Conservation (phyloP, 2,797 vertebrate genomes). For the Onychomys arenicola region DNA sequence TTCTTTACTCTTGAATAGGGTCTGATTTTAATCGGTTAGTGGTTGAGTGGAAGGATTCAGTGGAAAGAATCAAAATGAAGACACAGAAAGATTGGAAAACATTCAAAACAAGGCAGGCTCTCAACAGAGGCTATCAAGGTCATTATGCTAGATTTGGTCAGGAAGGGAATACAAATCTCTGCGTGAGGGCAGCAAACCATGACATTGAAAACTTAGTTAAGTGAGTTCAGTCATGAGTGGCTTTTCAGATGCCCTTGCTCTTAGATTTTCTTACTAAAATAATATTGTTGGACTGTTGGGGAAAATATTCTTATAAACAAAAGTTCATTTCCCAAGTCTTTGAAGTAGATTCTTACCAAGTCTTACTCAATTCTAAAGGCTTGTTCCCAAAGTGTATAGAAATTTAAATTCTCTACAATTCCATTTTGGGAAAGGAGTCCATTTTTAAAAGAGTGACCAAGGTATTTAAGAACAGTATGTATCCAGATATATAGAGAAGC, state of each 20-base stretch:
- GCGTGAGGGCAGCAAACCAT: neutral
- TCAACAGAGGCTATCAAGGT: neutral
- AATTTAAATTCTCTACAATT: neutral
- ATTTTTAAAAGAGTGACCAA: neutral
- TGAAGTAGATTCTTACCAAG: neutral
- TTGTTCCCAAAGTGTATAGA: neutral
- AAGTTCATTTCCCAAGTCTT: neutral
- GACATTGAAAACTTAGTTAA: neutral
- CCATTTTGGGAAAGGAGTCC: neutral
- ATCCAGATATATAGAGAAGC: neutral
- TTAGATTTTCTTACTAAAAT: constrained; percentile 8
- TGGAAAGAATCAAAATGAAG: neutral
- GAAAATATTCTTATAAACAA: neutral
- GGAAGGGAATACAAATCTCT: neutral
- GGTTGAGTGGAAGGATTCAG: neutral
- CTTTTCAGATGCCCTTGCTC: constrained; percentile 1
- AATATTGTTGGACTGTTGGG: neutral
- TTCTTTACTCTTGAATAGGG: neutral
- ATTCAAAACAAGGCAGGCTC: neutral
- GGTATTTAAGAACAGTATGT: neutral
- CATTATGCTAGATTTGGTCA: neutral
- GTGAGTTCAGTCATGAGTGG: neutral
- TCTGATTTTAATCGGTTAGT: neutral
- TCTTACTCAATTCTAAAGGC: neutral
- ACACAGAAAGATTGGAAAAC: neutral